Evolutionary conservation across 2,888 invertebrate species (phyloP).

Genomic region (Harpalus rufipes): DNA sequence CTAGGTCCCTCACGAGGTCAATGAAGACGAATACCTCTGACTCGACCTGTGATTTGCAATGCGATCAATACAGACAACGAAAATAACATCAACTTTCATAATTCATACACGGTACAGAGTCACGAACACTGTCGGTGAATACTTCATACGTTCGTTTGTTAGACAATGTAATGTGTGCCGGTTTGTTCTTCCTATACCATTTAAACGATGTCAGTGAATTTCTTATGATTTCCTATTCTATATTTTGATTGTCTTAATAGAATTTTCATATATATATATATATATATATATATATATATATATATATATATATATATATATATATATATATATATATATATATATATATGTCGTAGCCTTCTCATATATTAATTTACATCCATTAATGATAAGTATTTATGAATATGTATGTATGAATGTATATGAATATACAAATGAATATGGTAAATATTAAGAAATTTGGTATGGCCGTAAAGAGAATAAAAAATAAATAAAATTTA

Average conservation of each 20-base stretch:
- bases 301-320: no score
- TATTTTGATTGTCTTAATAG: background rate
- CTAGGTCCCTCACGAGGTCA: constrained; percentile 15
- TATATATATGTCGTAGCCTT: no score
- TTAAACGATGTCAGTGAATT: background rate
- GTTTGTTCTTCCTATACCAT: background rate
- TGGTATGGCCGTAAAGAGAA: no score
- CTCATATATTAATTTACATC: no score
- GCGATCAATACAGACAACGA: constrained; percentile 51
- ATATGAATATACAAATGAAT: no score
- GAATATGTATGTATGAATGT: no score
- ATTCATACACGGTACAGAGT: constrained; percentile 34
- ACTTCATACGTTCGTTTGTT: constrained; percentile 7
- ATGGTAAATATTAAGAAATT: no score
- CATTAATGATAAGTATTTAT: no score
- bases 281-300: no score
- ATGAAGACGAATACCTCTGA: constrained; percentile 34
- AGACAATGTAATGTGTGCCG: constrained; percentile 10
- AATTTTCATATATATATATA: no score
- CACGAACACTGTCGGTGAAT: constrained; percentile 42
- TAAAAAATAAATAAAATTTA: no score
- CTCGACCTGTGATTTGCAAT: constrained; percentile 49
- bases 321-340: no score
- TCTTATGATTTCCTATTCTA: background rate
- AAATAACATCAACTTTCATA: constrained; percentile 53